Evolutionary conservation across 2,888 invertebrate species (phyloP).

Genomic region (Platynereis dumerilii): DNA sequence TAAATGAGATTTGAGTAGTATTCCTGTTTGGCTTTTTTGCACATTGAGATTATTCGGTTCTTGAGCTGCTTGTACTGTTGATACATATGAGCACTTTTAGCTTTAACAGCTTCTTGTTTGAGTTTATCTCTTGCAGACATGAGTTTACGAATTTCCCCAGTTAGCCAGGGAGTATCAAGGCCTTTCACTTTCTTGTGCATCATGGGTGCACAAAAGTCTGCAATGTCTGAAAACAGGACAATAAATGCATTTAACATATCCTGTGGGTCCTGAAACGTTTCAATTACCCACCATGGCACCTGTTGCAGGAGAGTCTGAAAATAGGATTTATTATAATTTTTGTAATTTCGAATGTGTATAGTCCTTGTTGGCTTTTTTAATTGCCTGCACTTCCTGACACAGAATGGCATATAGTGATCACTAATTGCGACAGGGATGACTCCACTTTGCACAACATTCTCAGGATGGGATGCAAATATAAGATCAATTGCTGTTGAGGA

Average conservation of each 20-base stretch:
- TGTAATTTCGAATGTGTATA: background rate
- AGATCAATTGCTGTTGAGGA: conserved; percentile 5
- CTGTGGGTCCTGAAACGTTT: conserved; percentile 3
- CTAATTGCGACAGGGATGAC: conserved; percentile 8
- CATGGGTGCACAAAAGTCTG: background rate
- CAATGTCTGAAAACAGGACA: background rate
- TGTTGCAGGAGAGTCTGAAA: background rate
- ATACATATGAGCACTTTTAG: background rate
- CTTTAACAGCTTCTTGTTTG: background rate
- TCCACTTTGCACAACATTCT: background rate
- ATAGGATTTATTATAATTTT: background rate
- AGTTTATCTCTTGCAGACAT: background rate
- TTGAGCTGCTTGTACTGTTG: conserved; percentile 2
- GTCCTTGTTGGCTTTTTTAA: background rate
- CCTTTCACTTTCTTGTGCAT: conserved; percentile 7
- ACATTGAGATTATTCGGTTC: background rate
- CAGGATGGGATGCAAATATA: conserved; percentile 2
- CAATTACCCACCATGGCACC: background rate
- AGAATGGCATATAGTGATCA: conserved; percentile 7
- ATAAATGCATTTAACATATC: conserved; percentile 2
- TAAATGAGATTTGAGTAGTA: conserved; percentile 5
- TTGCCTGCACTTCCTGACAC: background rate
- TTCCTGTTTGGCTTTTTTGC: background rate
- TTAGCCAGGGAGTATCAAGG: background rate
- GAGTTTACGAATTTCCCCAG: conserved; percentile 1